Evolutionary conservation across 2,888 invertebrate genomes (phyloP), one percentile per base, ranked within the genome.

Genomic region (Aporophyla nigra): DNA sequence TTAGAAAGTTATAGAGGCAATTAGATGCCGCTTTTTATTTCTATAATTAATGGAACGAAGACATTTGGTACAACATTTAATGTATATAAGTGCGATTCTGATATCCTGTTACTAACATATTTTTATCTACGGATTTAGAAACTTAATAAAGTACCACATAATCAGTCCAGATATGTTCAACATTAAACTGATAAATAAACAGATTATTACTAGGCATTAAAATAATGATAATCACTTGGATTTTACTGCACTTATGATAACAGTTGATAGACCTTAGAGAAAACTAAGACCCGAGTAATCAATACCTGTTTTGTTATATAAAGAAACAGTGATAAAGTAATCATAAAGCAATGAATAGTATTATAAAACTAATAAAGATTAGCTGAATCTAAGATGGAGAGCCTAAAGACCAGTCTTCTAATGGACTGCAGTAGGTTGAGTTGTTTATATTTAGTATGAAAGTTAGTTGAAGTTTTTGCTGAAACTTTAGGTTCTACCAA

Each of bases 191-290:
- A 75, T 71, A 82, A 71, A 63, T 76, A 54, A 54, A 19, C 33
- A 40, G 49, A 58, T 51, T 19, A 74, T 70, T 70, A 73, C 46
- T 7, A 5, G 24, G 12, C 59, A 82, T 72, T 76, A 56, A 73
- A 76, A 74, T 76, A 69, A 76, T 65, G 65, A 59, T 71, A 76
- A 70, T 69, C n/a, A 61, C 79, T 62, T 63, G 5, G 40, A 49
- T 56, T 84, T 76, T 69, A 82, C 43, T 74, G 71, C 62, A 24
- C 1, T 61, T 58, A 62, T 73, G 67, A 81, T 84, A 83, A 58
- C 43, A 68, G 40, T 61, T 61, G 74, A 77, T 74, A 71, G 14
- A 53, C 19, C 12, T 0, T 19, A 63, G 79, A 67, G 82, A 71
- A 75, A 73, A 73, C 59, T 19, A 2, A 51, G 14, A 19, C 12